Percentiles rank a stretch among this genome's conserved stretches.
Conservation (phyloP, 2,113 vertebrate genomes). For the Perca schrenkii region DNA sequence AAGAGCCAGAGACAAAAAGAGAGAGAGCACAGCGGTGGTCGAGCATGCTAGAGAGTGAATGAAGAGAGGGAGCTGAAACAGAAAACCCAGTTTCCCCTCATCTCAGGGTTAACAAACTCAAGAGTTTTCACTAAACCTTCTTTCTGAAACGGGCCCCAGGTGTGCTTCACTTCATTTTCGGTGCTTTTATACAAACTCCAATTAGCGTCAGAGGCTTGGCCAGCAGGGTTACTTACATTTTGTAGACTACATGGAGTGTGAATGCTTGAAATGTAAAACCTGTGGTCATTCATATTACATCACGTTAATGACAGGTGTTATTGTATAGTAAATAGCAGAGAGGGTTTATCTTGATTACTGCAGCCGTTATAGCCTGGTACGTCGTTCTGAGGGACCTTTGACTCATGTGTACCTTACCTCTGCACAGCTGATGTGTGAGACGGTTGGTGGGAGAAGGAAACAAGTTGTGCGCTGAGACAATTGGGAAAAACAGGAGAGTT, state of each 20-base stretch:
- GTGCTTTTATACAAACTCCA: background rate
- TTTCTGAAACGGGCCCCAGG: too few relatives aligned
- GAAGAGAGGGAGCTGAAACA: too few relatives aligned
- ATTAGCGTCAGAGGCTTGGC: background rate
- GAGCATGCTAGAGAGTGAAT: too few relatives aligned
- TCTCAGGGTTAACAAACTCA: too few relatives aligned
- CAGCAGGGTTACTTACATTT: background rate
- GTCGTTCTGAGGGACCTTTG: conserved; percentile 40
- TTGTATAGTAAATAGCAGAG: conserved; percentile 8
- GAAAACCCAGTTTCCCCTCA: too few relatives aligned
- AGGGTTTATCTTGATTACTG: conserved; percentile 21
- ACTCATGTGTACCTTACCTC: conserved; percentile 35
- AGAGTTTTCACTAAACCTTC: too few relatives aligned
- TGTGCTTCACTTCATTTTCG: background rate
- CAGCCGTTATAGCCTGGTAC: background rate
- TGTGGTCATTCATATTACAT: conserved; percentile 12
- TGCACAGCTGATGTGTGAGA: conserved; percentile 4
- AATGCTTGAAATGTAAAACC: conserved; percentile 27
- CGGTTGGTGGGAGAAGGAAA: conserved; percentile 18
- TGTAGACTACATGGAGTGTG: background rate
- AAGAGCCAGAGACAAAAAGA: too few relatives aligned
- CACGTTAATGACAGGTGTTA: conserved; percentile 9
- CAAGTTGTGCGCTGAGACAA: conserved; percentile 1
- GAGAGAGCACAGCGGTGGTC: too few relatives aligned
- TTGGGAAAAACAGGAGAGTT: conserved; percentile 1